phyloP scores from a whole-genome alignment of 1,140 invertebrate genomes.

The Micrasema longulum region DNA sequence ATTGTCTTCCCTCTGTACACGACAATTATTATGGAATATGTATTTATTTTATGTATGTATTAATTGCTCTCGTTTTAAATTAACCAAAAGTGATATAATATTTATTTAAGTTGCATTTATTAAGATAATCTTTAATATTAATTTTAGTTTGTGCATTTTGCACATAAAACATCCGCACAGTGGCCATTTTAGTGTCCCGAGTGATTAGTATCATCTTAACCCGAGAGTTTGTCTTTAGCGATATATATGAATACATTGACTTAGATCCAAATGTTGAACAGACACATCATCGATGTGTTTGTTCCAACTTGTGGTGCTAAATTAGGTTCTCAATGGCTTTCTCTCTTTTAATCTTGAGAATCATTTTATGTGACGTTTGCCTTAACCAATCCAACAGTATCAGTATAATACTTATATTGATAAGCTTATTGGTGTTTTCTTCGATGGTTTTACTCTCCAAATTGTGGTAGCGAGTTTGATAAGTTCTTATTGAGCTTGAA shows the following conservation, averaged over 20 bases:
- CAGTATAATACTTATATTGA: constrained; percentile 31
- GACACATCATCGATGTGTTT: constrained; percentile 9
- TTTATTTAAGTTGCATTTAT: constrained; percentile 6
- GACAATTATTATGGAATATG: too few relatives aligned
- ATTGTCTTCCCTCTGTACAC: too few relatives aligned
- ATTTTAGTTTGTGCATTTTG: background rate
- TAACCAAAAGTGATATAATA: too few relatives aligned
- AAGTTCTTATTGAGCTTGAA: background rate
- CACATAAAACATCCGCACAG: constrained; percentile 11
- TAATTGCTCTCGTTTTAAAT: too few relatives aligned
- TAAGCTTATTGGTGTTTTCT: constrained; percentile 32
- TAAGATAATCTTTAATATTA: constrained; percentile 12
- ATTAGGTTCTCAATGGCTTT: constrained; percentile 40
- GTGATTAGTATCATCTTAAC: too few relatives aligned
- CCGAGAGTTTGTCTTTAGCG: constrained; percentile 22
- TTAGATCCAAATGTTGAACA: constrained; percentile 27
- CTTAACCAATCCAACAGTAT: constrained; percentile 34
- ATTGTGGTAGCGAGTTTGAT: constrained; percentile 14
- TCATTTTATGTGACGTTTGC: constrained; percentile 46
- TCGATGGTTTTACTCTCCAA: constrained; percentile 22
- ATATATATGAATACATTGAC: constrained; percentile 43
- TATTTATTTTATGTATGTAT: too few relatives aligned
- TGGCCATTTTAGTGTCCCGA: background rate
- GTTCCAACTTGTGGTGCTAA: constrained; percentile 38
- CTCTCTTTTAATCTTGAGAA: constrained; percentile 37